Percentiles rank a stretch among this genome's conserved stretches.
Conservation (phyloP, 2,113 vertebrate genomes). For the Rhea pennata region DNA sequence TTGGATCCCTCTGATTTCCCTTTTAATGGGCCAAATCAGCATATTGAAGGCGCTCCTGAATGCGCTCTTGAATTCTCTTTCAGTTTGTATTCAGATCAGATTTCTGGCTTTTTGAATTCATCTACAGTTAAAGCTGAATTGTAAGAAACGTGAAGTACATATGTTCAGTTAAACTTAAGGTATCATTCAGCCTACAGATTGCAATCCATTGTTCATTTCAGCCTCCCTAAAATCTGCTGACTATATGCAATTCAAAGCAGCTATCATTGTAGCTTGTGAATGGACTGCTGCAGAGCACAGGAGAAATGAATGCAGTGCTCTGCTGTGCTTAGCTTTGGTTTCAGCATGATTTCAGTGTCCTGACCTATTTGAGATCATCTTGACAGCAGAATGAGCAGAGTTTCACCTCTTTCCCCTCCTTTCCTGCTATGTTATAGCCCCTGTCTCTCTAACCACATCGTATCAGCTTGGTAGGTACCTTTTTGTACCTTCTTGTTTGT, state of each 20-base stretch:
- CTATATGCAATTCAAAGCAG: neutral
- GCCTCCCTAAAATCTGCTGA: neutral
- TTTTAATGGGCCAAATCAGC: neutral
- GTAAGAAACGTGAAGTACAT: slow-evolving; percentile 20
- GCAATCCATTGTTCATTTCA: neutral
- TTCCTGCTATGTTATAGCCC: neutral
- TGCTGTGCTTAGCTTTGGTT: neutral
- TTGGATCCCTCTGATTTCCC: neutral
- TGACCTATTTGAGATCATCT: neutral
- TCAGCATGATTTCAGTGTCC: neutral
- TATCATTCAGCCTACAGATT: neutral
- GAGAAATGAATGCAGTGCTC: neutral
- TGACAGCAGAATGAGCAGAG: neutral
- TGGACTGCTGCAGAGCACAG: neutral
- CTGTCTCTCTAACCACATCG: neutral
- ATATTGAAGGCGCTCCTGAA: neutral
- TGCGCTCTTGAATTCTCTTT: neutral
- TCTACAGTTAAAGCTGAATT: slow-evolving; percentile 17
- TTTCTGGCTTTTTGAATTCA: neutral
- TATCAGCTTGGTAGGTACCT: neutral
- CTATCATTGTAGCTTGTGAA: neutral
- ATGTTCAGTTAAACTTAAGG: slow-evolving; percentile 32
- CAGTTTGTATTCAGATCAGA: slow-evolving; percentile 12
- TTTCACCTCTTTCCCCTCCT: neutral
- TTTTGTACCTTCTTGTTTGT: neutral